These are phyloP conservation scores for Xestia ashworthii DNA, from an alignment of 2,888 invertebrate genomes.

Conservation along the genomic window DNA sequence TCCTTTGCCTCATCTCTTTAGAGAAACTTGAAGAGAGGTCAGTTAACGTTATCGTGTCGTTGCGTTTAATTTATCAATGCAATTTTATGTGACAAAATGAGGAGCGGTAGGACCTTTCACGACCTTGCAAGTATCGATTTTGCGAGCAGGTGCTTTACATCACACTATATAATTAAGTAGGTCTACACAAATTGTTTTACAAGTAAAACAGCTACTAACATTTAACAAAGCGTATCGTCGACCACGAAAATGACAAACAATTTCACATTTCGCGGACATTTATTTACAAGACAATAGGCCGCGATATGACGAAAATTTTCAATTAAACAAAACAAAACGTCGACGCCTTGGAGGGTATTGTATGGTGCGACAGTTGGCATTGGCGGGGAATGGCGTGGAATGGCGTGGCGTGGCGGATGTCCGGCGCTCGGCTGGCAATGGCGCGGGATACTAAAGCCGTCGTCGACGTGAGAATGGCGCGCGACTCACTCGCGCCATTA, in stretches of 20 bases:
- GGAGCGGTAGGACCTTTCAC: neutral
- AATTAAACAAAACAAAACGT: slow-evolving; percentile 87
- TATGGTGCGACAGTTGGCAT: slow-evolving; percentile 76
- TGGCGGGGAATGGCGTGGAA: slow-evolving; percentile 74
- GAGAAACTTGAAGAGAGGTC: slow-evolving; percentile 7
- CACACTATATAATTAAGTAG: slow-evolving; percentile 12
- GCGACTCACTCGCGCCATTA: slow-evolving; percentile 76
- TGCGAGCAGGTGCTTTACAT: slow-evolving; percentile 27
- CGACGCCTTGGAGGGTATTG: slow-evolving; percentile 77
- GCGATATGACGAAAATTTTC: slow-evolving; percentile 86
- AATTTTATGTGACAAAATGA: neutral
- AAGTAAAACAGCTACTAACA: slow-evolving; percentile 22
- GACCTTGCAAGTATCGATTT: slow-evolving; percentile 38
- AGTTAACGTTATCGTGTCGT: slow-evolving; percentile 1
- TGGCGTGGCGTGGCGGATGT: slow-evolving; percentile 77
- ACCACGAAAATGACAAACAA: slow-evolving; percentile 53
- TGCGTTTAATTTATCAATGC: slow-evolving; percentile 20
- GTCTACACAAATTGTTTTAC: slow-evolving; percentile 6
- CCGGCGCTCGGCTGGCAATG: slow-evolving; percentile 77
- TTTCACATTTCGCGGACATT: slow-evolving; percentile 60
- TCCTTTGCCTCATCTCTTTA: slow-evolving; percentile 47
- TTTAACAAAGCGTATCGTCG: slow-evolving; percentile 30
- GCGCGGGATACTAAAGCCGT: slow-evolving; percentile 66
- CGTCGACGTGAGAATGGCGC: slow-evolving; percentile 69
- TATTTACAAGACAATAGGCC: slow-evolving; percentile 77